Conservation (phyloP, 1,140 invertebrate genomes). For the Trigoniulus corallinus region DNA sequence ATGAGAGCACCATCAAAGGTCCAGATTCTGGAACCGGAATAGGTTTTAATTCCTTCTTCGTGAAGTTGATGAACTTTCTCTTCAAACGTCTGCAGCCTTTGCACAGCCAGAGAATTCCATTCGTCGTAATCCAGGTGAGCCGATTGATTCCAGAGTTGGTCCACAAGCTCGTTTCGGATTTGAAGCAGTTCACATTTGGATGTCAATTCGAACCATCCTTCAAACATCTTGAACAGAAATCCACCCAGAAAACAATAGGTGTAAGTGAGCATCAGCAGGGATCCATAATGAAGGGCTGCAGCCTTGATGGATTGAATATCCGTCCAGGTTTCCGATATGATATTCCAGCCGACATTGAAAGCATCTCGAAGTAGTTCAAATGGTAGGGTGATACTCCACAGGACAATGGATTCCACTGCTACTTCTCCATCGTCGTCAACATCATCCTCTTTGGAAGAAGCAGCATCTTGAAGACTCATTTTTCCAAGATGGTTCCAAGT, state of each 20-base stretch:
- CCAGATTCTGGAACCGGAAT: constrained; percentile 71
- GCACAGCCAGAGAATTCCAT: constrained; percentile 66
- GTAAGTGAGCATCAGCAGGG: constrained; percentile 1
- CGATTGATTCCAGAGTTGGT: constrained; percentile 43
- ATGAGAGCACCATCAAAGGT: constrained; percentile 82
- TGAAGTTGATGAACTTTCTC: constrained; percentile 65
- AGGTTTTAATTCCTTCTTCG: constrained; percentile 49
- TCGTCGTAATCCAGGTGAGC: constrained; percentile 51
- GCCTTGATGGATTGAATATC: neutral
- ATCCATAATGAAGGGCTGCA: neutral
- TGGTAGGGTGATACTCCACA: too few species aligned
- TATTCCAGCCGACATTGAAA: neutral
- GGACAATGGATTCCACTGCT: too few species aligned
- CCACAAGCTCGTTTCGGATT: constrained; percentile 67
- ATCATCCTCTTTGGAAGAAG: too few species aligned
- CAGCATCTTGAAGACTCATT: too few species aligned
- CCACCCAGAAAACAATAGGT: constrained; percentile 10
- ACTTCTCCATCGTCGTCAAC: too few species aligned
- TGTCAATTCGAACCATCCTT: constrained; percentile 10
- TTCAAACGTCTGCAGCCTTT: constrained; percentile 66
- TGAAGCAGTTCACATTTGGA: constrained; percentile 64
- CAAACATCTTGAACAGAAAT: constrained; percentile 4
- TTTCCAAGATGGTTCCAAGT: too few species aligned
- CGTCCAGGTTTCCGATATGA: neutral
- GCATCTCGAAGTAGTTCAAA: neutral